A percentile compares a stretch with the other conserved stretches of the same genome.
Conservation (phyloP, 1,140 invertebrate species). For the Myzus persicae region DNA sequence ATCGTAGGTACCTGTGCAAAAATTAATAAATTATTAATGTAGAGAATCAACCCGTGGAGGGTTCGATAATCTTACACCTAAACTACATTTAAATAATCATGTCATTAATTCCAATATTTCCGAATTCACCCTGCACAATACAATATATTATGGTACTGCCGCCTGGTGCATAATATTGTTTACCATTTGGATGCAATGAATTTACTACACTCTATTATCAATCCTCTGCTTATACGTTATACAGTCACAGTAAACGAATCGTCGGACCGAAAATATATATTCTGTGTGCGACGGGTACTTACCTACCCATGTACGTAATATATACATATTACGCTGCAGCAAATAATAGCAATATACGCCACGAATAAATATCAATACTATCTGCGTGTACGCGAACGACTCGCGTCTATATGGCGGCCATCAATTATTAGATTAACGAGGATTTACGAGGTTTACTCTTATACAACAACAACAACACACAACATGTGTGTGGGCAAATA, state of each 20-base stretch:
- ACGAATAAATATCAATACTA: neutral
- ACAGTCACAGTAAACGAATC: neutral
- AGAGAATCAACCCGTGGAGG: neutral
- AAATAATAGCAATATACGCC: neutral
- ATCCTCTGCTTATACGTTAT: neutral
- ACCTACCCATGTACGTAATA: neutral
- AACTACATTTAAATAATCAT: neutral
- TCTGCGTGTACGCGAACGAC: neutral
- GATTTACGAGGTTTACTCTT: neutral
- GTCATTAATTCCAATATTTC: neutral
- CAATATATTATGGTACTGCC: neutral
- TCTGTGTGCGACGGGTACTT: neutral
- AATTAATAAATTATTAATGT: no score
- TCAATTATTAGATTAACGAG: constrained; percentile 14
- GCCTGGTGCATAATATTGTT: neutral
- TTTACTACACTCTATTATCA: neutral
- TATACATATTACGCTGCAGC: neutral
- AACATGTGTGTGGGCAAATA: neutral
- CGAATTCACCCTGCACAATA: no score
- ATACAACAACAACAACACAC: neutral
- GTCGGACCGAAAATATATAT: neutral
- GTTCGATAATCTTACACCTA: neutral
- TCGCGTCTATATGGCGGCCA: neutral
- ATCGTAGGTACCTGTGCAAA: no score
- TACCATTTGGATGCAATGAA: neutral